phyloP scores from a whole-genome alignment of 1,140 invertebrate genomes.

The Zaprionus tsacasi region DNA sequence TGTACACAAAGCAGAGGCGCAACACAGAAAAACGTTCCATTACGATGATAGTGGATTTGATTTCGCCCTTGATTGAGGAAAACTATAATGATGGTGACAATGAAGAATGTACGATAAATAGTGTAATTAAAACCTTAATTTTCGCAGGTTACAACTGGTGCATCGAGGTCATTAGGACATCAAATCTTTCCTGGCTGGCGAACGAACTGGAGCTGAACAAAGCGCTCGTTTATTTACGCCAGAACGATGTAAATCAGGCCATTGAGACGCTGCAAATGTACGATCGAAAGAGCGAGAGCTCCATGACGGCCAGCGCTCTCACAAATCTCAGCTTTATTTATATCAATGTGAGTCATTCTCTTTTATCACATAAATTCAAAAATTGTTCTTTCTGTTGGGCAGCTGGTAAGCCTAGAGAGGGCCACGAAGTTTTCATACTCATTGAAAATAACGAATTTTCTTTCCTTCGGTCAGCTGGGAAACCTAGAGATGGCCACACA shows the following conservation, averaged over 20 bases:
- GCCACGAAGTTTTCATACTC: constrained; percentile 85
- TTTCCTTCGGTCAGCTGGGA: constrained; percentile 87
- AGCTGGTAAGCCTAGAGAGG: constrained; percentile 94
- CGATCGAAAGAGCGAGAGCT: constrained; percentile 93
- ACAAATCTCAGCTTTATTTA: constrained; percentile 97
- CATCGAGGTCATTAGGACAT: constrained; percentile 92
- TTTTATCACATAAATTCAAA: background rate
- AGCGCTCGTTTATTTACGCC: constrained; percentile 94
- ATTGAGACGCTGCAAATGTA: constrained; percentile 95
- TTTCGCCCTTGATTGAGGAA: constrained; percentile 93
- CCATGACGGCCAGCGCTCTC: constrained; percentile 93
- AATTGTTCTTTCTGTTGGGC: background rate
- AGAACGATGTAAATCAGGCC: constrained; percentile 92
- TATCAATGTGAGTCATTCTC: constrained; percentile 88
- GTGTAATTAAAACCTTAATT: background rate
- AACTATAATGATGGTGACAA: constrained; percentile 88
- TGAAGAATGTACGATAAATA: background rate
- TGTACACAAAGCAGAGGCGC: constrained; percentile 90
- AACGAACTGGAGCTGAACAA: constrained; percentile 97
- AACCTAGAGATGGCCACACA: constrained; percentile 93
- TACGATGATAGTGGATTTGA: constrained; percentile 95
- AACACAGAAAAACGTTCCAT: constrained; percentile 93
- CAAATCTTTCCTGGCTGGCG: constrained; percentile 90
- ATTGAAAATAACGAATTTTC: too few relatives aligned
- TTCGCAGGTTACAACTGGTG: constrained; percentile 89